Conservation (phyloP, 2,888 invertebrate genomes). For the Orthosia cruda region DNA sequence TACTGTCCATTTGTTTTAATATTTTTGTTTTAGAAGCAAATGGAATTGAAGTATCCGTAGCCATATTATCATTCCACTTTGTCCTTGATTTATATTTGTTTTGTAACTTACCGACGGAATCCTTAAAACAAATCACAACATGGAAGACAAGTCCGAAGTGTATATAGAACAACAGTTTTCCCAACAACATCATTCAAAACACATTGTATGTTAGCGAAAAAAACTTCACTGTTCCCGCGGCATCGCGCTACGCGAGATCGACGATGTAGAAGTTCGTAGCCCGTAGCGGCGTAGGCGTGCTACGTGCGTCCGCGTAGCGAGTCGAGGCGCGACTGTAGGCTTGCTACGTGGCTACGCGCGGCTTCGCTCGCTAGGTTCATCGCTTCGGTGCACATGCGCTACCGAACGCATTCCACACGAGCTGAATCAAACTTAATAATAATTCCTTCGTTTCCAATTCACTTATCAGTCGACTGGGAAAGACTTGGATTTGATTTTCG, state of each 20-base stretch:
- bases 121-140: conserved; percentile 91
- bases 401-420: conserved; percentile 69
- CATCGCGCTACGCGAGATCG: conserved; percentile 72
- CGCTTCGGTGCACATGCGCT: conserved; percentile 87
- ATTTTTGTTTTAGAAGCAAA: background rate
- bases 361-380: conserved; percentile 72
- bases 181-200: conserved; percentile 90
- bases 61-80: background rate
- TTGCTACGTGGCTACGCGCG: conserved; percentile 65
- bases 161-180: conserved; percentile 90
- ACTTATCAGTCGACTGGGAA: conserved; percentile 70
- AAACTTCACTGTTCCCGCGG: conserved; percentile 81
- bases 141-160: conserved; percentile 91
- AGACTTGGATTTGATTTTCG: conserved; percentile 66
- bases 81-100: background rate
- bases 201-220: conserved; percentile 82
- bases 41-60: background rate
- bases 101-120: conserved; percentile 86
- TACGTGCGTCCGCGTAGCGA: conserved; percentile 80
- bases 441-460: conserved; percentile 73
- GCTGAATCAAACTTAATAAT: conserved; percentile 76
- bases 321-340: conserved; percentile 82
- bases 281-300: conserved; percentile 81
- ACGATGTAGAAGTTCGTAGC: conserved; percentile 79
- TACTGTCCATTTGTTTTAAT: conserved; percentile 21